Percentiles rank a stretch among this genome's conserved stretches.
phyloP scores from a whole-genome alignment of 1,140 invertebrate genomes.

The Ptiloglossa arizonensis region DNA sequence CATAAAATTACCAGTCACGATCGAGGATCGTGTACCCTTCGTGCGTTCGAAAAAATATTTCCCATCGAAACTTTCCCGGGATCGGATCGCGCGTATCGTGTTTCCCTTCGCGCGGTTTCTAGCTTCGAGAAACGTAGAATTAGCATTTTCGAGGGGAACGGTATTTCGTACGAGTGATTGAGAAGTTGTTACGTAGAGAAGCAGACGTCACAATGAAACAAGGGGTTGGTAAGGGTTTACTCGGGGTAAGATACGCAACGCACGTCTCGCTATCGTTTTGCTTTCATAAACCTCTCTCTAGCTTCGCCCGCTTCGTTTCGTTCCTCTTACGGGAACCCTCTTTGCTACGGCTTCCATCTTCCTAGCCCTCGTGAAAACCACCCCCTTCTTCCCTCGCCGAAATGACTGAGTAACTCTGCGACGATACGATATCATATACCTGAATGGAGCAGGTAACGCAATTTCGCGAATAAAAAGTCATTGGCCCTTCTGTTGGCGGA shows the following conservation, averaged over 20 bases:
- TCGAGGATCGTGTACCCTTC: no score
- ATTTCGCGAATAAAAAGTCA: constrained; percentile 8
- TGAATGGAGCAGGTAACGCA: not conserved
- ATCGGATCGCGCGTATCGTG: no score
- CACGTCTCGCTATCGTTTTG: constrained; percentile 73
- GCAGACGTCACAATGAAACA: constrained; percentile 52
- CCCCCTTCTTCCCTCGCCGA: constrained; percentile 2
- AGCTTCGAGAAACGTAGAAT: not conserved
- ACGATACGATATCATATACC: constrained; percentile 9
- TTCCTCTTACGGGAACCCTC: constrained; percentile 40
- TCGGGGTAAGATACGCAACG: constrained; percentile 67
- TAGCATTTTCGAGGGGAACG: not conserved
- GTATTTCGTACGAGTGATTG: not conserved
- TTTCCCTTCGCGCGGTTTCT: no score
- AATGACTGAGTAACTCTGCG: constrained; percentile 43
- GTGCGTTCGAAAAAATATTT: no score
- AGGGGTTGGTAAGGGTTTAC: constrained; percentile 45
- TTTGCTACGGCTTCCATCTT: constrained; percentile 30
- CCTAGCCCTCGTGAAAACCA: constrained; percentile 31
- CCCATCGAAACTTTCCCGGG: no score
- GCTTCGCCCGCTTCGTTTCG: constrained; percentile 41
- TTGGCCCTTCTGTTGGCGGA: no score
- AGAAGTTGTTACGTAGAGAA: not conserved
- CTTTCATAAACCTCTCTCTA: constrained; percentile 68
- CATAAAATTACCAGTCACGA: no score